Percentiles rank a stretch among this genome's conserved stretches.
Conservation (phyloP, 2,113 vertebrate genomes). For the Silurus asotus region DNA sequence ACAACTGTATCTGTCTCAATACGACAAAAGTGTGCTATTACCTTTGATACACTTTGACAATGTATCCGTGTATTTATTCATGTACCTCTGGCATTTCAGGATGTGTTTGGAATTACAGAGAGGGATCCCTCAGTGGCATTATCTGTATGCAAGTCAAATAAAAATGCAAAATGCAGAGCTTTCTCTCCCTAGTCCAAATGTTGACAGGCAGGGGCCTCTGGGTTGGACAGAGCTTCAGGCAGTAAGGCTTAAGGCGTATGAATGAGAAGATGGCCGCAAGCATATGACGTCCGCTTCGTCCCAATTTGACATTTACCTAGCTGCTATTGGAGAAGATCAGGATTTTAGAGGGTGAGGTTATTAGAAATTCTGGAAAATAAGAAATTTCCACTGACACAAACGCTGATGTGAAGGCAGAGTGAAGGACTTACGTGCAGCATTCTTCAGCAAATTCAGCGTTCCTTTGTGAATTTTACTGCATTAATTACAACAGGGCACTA, state of each 20-base stretch:
- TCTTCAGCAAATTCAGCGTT: not conserved
- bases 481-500: not conserved
- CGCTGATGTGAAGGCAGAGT: not conserved
- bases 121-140: not conserved
- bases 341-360: not conserved
- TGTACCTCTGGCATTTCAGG: not conserved
- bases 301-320: constrained; percentile 2
- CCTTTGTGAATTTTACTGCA: not conserved
- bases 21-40: not conserved
- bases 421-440: not conserved
- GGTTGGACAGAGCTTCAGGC: constrained; percentile 43
- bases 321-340: constrained; percentile 24
- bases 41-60: constrained; percentile 8
- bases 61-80: constrained; percentile 6
- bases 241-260: constrained; percentile 37
- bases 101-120: constrained; percentile 6
- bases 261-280: constrained; percentile 41
- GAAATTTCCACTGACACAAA: not conserved
- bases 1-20: constrained; percentile 15
- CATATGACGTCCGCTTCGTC: not conserved
- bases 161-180: constrained; percentile 27
- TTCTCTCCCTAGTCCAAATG: constrained; percentile 8
- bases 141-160: constrained; percentile 28
- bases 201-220: constrained; percentile 32
- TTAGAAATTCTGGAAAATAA: not conserved